These are phyloP conservation scores for Pogona vitticeps DNA, from an alignment of 2,113 vertebrate species.

Conservation along the genomic window DNA sequence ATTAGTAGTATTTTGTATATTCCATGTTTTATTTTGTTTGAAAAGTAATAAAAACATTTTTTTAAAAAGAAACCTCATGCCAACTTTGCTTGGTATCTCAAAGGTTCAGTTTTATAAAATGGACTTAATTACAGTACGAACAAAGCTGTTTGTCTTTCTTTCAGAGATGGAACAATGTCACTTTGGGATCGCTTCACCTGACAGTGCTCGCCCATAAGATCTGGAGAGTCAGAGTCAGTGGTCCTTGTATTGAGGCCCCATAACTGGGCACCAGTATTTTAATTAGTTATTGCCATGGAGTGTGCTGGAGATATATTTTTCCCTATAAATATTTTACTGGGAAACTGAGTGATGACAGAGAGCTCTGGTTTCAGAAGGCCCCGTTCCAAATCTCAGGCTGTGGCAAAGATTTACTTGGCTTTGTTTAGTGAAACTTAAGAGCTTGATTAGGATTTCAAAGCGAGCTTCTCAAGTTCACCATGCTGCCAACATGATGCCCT, in stretches of 20 bases:
- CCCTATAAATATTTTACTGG: slow-evolving; percentile 34
- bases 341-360: neutral
- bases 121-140: neutral
- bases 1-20: too few species aligned
- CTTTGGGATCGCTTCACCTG: neutral
- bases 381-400: slow-evolving; percentile 1
- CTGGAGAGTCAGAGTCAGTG: neutral
- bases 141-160: neutral
- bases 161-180: neutral
- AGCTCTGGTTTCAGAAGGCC: slow-evolving; percentile 18
- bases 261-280: neutral
- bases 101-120: too few species aligned
- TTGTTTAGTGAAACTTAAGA: slow-evolving; percentile 25
- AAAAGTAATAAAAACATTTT: too few species aligned
- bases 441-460: slow-evolving; percentile 15
- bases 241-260: neutral
- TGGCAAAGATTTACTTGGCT: slow-evolving; percentile 12
- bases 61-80: too few species aligned
- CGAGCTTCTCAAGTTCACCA: neutral
- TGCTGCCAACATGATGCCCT: neutral
- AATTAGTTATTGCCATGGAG: neutral
- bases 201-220: neutral
- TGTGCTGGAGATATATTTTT: neutral
- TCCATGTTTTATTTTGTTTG: too few species aligned
- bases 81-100: too few species aligned